Base-by-base conservation (phyloP, 2,113 vertebrate species). In the Nothoprocta pentlandii region DNA sequence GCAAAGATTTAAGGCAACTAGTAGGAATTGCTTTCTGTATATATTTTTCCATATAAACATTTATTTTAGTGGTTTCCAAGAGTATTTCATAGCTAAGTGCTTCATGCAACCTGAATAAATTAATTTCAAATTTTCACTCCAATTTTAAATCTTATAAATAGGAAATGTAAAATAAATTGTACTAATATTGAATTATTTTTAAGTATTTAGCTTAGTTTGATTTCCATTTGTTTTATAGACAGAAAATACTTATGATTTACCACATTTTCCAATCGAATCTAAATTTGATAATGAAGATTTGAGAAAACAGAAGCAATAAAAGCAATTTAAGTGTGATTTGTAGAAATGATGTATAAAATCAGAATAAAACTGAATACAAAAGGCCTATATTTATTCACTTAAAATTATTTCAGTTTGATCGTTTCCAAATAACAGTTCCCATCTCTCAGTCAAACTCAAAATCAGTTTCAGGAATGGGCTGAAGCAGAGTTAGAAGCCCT, bases 1-100 rank as follows among this genome's bases (percentile, higher is more conserved):
- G 32, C 67, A 83, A 82, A 32, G 7, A 49, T 34, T 32, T 39
- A 58, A 63, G 54, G 68, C 4, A 78, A 53, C 32, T n/a, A 0
- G 0, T 13, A 61, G 23, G 41, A 89, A 71, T 64, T 6, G 1
- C 36, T 76, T 74, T 1, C 0, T 28, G 16, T 36, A 9, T 10
- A 16, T 1, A 1, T 84, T 47, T 39, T 79, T 67, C 16, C 42
- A 16, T 20, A 63, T 10, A 16, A 81, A 66, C 2, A 16, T 78
- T 79, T 80, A 19, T 28, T 84, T 90, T 73, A 17, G 23, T 75
- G 44, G 39, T 80, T 94, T 87, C 74, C 49, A 17, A 74, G n/a
- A 47, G 2, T 59, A 36, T 54, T 87, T 78, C 76, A 56, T 47
- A 79, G 10, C 5, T 68, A 49, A 92, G 41, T 63, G 2, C n/a